Base-by-base conservation (phyloP, 2,888 invertebrate species). In the Helleia helle region DNA sequence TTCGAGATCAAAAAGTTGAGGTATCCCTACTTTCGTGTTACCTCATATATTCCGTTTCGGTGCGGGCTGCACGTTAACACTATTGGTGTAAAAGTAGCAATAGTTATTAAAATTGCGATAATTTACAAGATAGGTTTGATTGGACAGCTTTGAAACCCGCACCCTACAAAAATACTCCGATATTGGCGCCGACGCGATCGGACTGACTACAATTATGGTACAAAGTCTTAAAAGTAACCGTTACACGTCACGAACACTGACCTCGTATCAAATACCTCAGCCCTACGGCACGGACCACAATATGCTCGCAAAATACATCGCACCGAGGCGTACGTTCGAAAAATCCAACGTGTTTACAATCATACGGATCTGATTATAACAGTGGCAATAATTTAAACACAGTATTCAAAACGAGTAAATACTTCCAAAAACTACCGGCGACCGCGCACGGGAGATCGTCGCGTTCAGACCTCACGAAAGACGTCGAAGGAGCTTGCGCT, bases 1-100 rank as follows among this genome's bases (percentile, higher is more conserved):
- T 66, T 71, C 75, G 76, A 77, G 76, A 77, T 79, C 77, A 77
- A 67, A 62, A 34, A 59, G 54, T 59, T 55, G 62, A 62, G 66
- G 67, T 59, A 57, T 49, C 36, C 36, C 41, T 39, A 44, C 24
- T 12, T 38, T 37, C 11, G 40, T 40, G 43, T 30, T 43, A 29
- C 44, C 44, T 42, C 43, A 26, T 26, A 27, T 30, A 40, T 7
- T 29, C 47, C 51, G 37, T 51, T 56, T 55, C 54, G 51, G 51
- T 53, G 56, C 52, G 52, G 39, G 41, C 36, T 17, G 38, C 41
- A 36, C 40, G 13, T 38, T 27, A 34, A 26, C 28, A 34, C 34
- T 34, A 22, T 34, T 18, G 34, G 18, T 34, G 34, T 34, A 34
- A 31, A 31, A 17, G 34, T 22, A 12, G 34, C 34, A 34, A 34